Conservation (phyloP, 2,888 invertebrate species). For the Cinara cedri region DNA sequence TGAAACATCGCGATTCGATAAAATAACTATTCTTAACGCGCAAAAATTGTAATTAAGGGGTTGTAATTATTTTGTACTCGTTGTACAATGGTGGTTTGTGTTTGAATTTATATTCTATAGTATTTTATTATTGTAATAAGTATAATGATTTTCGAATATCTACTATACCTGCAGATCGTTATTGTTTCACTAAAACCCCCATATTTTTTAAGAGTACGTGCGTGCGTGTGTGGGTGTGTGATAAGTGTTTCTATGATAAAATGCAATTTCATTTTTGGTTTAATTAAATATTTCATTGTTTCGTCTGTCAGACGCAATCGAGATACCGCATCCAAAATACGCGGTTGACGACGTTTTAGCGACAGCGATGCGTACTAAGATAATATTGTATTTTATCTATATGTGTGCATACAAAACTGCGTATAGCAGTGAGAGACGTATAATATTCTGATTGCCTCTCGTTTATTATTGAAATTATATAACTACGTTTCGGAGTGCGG, state of each 20-base stretch:
- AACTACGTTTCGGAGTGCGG: neutral
- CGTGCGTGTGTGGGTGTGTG: too few relatives aligned
- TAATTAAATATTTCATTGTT: conserved; percentile 6
- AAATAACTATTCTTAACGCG: too few relatives aligned
- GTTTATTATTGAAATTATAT: neutral
- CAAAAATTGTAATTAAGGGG: too few relatives aligned
- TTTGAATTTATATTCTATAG: too few relatives aligned
- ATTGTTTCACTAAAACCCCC: neutral
- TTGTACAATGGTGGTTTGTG: too few relatives aligned
- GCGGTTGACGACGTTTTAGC: neutral
- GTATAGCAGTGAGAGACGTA: too few relatives aligned
- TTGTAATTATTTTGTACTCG: too few relatives aligned
- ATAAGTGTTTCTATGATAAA: too few relatives aligned
- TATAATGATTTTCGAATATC: neutral
- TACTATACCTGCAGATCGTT: neutral
- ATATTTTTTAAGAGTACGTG: neutral
- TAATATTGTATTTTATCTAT: neutral
- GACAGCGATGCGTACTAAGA: neutral
- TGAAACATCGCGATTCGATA: too few relatives aligned
- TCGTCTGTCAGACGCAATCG: conserved; percentile 13
- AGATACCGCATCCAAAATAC: neutral
- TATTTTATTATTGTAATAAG: neutral
- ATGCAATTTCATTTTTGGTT: neutral
- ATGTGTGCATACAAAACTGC: neutral
- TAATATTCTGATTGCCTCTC: neutral